These are phyloP conservation scores for Dinomys branickii DNA, from an alignment of 2,113 vertebrate species.

Conservation along the genomic window DNA sequence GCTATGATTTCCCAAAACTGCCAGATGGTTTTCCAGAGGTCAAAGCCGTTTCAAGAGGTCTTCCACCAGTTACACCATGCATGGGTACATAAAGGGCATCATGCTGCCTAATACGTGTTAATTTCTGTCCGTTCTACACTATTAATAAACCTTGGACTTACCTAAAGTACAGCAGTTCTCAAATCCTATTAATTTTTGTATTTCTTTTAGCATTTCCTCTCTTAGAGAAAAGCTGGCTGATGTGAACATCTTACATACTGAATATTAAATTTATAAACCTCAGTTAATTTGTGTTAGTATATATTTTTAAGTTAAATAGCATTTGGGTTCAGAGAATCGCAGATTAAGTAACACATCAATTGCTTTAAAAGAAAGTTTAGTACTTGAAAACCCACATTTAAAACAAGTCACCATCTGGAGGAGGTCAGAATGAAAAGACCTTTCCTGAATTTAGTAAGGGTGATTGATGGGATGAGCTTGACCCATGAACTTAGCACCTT, in stretches of 20 bases:
- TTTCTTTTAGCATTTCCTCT: neutral
- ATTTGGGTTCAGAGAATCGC: neutral
- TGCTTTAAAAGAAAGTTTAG: conserved; percentile 32
- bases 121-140: neutral
- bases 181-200: neutral
- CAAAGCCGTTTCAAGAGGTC: neutral
- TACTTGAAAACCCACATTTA: neutral
- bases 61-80: neutral
- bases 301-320: conserved; percentile 19
- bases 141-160: neutral
- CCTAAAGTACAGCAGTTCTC: neutral
- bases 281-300: neutral
- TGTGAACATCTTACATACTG: neutral
- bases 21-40: neutral
- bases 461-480: conserved; percentile 56
- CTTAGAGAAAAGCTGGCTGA: neutral
- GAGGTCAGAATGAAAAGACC: conserved; percentile 49
- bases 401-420: conserved; percentile 54
- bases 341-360: neutral
- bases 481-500: conserved; percentile 6
- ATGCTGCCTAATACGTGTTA: neutral
- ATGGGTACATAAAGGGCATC: neutral
- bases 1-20: neutral
- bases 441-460: conserved; percentile 38
- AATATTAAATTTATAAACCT: neutral